Evolutionary conservation across 30 jellyfish, hydroid and myxozoan genomes (phyloP).

Genomic region (Calvadosia cruxmelitensis): DNA sequence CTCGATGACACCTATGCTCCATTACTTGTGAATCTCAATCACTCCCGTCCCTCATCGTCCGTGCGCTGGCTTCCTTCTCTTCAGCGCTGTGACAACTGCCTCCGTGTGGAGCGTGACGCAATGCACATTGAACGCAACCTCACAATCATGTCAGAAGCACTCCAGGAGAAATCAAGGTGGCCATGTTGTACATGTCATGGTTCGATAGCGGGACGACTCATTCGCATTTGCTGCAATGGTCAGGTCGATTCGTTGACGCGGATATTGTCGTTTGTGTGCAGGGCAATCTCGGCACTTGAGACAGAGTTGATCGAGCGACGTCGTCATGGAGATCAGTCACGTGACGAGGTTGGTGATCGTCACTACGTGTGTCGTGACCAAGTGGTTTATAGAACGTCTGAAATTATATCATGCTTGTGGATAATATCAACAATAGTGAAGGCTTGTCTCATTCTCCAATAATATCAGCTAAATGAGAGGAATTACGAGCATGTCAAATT

Average conservation of each 20-base stretch:
- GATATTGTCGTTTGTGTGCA: background rate
- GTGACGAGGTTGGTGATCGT: no score
- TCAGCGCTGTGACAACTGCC: no score
- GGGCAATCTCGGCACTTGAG: constrained; percentile 47
- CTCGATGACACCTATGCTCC: no score
- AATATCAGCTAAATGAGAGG: no score
- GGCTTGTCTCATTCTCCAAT: no score
- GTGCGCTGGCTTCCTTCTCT: no score
- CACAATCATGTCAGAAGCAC: background rate
- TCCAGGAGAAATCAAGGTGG: background rate
- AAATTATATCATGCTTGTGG: no score
- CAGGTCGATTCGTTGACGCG: background rate
- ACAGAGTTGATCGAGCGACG: constrained; percentile 24
- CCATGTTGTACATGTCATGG: background rate
- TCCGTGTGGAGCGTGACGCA: background rate
- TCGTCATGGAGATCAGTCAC: no score
- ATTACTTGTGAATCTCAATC: background rate
- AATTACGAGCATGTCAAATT: no score
- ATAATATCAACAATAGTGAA: no score
- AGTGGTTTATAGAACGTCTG: no score
- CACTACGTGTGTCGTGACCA: no score
- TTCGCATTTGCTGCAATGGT: background rate
- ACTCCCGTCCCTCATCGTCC: background rate
- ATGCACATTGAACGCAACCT: background rate
- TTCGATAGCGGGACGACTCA: background rate